These are phyloP conservation scores for Eriosoma lanigerum DNA, from an alignment of 1,140 invertebrate genomes.

Conservation along the genomic window DNA sequence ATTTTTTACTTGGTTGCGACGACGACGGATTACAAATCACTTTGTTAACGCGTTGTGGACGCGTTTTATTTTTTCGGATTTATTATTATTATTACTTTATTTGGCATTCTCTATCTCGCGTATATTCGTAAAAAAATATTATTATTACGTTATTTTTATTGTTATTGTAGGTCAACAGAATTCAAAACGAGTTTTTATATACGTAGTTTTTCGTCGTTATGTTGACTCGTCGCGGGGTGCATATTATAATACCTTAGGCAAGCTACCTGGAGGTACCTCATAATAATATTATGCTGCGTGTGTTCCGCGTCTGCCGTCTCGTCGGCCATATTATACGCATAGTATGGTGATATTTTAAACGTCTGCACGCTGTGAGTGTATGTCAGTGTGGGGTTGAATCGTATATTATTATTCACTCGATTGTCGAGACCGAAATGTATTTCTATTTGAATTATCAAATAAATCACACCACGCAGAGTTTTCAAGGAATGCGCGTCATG, in stretches of 20 bases:
- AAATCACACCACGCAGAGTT: background rate
- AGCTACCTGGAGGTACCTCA: too few species aligned
- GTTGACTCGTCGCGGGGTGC: constrained; percentile 5
- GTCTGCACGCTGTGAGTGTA: background rate
- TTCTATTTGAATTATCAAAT: background rate
- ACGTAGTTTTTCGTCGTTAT: background rate
- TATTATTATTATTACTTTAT: too few species aligned
- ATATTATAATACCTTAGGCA: background rate
- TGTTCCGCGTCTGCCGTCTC: background rate
- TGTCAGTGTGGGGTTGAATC: constrained; percentile 14
- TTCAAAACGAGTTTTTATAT: constrained; percentile 15
- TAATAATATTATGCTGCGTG: too few species aligned
- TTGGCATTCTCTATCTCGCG: too few species aligned
- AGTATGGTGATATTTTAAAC: background rate
- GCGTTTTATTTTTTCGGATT: too few species aligned
- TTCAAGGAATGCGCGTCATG: too few species aligned
- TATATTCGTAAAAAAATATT: too few species aligned
- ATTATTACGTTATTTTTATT: too few species aligned
- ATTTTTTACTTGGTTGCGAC: background rate
- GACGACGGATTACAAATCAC: background rate
- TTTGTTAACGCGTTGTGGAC: background rate
- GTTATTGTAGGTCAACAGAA: background rate
- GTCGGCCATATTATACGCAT: background rate
- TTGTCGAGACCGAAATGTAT: background rate
- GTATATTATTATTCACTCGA: background rate